Percentiles rank a stretch among this genome's conserved stretches.
These are phyloP conservation scores for Myrmecophaga tridactyla DNA, from an alignment of 2,113 vertebrate species.

Conservation along the genomic window DNA sequence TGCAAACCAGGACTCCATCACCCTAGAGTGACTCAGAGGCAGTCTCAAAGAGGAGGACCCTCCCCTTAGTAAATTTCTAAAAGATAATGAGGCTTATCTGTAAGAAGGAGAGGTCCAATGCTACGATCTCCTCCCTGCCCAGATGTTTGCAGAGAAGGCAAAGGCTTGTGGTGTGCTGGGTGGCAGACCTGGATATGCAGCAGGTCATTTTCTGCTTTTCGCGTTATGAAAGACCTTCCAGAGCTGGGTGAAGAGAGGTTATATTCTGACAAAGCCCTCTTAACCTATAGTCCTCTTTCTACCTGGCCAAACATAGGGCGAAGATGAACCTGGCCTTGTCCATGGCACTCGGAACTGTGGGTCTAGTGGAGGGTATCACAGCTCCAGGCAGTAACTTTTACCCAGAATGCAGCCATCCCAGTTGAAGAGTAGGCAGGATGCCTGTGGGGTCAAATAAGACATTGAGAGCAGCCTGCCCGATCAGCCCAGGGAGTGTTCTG, in stretches of 20 bases:
- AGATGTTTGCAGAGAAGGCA: neutral
- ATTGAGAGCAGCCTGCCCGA: neutral
- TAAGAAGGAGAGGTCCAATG: neutral
- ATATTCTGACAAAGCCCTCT: neutral
- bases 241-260: neutral
- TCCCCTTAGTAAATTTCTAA: neutral
- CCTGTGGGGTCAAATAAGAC: neutral
- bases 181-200: neutral
- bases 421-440: neutral
- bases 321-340: neutral
- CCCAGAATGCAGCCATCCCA: neutral
- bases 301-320: neutral
- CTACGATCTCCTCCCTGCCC: neutral
- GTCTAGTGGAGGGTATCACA: accelerated
- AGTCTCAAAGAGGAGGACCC: neutral
- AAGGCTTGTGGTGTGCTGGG: neutral
- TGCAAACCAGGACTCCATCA: neutral
- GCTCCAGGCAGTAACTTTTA: neutral
- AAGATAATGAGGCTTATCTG: neutral
- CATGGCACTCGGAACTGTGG: neutral
- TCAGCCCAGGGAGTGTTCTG: neutral
- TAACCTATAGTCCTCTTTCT: neutral
- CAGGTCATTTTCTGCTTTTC: neutral
- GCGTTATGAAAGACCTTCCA: neutral
- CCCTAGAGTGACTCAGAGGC: neutral